Conservation (phyloP, 2,888 invertebrate genomes). For the Hirtodrosophila cameraria region DNA sequence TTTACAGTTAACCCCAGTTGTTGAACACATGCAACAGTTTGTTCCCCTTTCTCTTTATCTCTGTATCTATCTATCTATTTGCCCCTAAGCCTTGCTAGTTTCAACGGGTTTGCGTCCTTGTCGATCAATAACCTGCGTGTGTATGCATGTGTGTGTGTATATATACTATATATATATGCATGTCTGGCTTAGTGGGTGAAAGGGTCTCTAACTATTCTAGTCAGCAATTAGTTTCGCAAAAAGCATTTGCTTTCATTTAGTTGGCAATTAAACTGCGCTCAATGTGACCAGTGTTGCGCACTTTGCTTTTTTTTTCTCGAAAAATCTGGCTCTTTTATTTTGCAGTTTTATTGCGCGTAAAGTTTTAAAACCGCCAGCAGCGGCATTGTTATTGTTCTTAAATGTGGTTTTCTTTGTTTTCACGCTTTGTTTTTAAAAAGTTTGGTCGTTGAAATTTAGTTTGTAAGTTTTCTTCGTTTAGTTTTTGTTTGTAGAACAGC, state of each 20-base stretch:
- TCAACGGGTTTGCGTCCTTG: constrained; percentile 10
- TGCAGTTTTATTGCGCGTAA: too few species aligned
- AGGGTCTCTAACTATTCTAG: constrained; percentile 14
- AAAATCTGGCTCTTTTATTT: too few species aligned
- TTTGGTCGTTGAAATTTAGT: too few species aligned
- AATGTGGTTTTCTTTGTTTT: too few species aligned
- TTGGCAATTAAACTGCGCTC: constrained; percentile 66
- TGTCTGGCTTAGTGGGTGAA: constrained; percentile 14
- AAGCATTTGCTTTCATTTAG: constrained; percentile 56
- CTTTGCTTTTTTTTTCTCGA: too few species aligned
- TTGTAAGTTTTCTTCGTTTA: too few species aligned
- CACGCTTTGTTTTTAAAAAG: too few species aligned
- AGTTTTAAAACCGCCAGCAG: too few species aligned
- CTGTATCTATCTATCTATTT: too few species aligned
- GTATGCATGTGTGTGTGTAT: constrained; percentile 2
- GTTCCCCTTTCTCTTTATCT: too few species aligned
- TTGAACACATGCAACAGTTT: constrained; percentile 71
- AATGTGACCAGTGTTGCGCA: constrained; percentile 4
- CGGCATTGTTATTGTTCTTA: too few species aligned
- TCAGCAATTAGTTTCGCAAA: constrained; percentile 46
- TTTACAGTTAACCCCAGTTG: constrained; percentile 57
- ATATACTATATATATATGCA: constrained; percentile 12
- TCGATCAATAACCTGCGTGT: constrained; percentile 54
- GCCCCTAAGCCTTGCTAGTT: constrained; percentile 25
- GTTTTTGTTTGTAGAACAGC: too few species aligned